Evolutionary conservation across 1,140 invertebrate genomes (phyloP).

Genomic region (Ericerus pela): DNA sequence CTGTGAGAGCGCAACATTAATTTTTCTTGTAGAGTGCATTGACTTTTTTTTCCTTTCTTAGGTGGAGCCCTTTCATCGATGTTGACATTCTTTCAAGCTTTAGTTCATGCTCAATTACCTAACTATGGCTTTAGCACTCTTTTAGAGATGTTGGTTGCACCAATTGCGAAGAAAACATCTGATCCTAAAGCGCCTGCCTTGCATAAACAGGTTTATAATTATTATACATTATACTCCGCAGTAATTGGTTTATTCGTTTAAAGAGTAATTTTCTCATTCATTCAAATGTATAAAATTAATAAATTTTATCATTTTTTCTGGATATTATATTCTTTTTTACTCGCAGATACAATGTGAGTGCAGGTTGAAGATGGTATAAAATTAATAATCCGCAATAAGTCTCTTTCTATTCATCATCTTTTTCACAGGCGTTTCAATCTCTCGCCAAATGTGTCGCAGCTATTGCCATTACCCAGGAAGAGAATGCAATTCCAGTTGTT

Average conservation of each 20-base stretch:
- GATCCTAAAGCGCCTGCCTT: constrained; percentile 16
- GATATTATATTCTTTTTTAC: too few species aligned
- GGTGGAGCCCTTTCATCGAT: constrained; percentile 75
- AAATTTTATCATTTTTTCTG: too few species aligned
- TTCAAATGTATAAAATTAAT: background rate
- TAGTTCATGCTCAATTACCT: constrained; percentile 64
- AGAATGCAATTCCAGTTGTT: constrained; percentile 64
- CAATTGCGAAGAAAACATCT: constrained; percentile 30
- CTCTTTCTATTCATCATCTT: too few species aligned
- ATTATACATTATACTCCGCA: background rate
- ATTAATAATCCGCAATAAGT: too few species aligned
- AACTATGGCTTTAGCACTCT: constrained; percentile 67
- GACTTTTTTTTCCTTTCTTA: constrained; percentile 25
- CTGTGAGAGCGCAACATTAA: constrained; percentile 16
- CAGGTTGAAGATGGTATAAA: too few species aligned
- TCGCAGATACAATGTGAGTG: too few species aligned
- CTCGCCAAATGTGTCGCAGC: constrained; percentile 91
- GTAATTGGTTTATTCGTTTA: background rate
- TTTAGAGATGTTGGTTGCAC: constrained; percentile 52
- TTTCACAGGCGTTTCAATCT: constrained; percentile 64
- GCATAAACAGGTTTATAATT: constrained; percentile 27
- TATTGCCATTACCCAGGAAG: constrained; percentile 59
- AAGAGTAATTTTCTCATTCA: background rate
- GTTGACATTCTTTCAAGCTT: constrained; percentile 77
- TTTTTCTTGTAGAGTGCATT: constrained; percentile 10